Base-by-base conservation (phyloP, 2,113 vertebrate species). In the Psilopogon haemacephalus region DNA sequence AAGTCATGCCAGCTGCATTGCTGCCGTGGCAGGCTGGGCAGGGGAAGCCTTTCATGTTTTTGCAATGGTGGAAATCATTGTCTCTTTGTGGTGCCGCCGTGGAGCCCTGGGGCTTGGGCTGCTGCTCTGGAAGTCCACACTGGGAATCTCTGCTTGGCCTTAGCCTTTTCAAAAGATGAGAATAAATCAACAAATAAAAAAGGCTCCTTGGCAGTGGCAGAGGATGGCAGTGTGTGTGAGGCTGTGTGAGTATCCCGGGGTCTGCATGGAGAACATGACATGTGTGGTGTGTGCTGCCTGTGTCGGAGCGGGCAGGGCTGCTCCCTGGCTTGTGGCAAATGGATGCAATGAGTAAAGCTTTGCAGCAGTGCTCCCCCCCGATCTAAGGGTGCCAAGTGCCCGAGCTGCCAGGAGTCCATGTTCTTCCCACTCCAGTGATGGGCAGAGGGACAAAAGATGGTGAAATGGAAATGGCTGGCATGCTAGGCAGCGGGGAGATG, bases 11-110 rank as follows among this genome's bases (percentile, higher is more conserved):
- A 78, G 67, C 87, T 92, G 89, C 86, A 81, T 69, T 67, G 42
- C 92, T 92, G 86, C 94, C 8, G 15, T 88, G 92, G 93, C 93
- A 86, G 84, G 70, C 86, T 94, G 93, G 86, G 67, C 94, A 87
- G 86, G 67, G 69, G 64, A 89, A 89, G 85, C 84, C 73, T 85
- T 85, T 90, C 88, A 59, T 68, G 76, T 30, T 69, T 94, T 80
- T 84, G 86, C 78, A 75, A 46, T 46, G 84, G 90, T 91, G 54
- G 92, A 81, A 91, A 83, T 89, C 89, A 50, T 87, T 93, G 84
- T 90, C 71, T 84, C 85, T 94, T 94, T 92, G 91, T 79, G 91
- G 71, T 81, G 82, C 73, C 94, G 83, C 87, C 52, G 69, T 6
- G 1, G 81, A 84, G 62, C 37, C 21, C 32, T 0, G 1, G 37